Base-by-base conservation (phyloP, 2,888 invertebrate genomes). In the Corbicula japonica region DNA sequence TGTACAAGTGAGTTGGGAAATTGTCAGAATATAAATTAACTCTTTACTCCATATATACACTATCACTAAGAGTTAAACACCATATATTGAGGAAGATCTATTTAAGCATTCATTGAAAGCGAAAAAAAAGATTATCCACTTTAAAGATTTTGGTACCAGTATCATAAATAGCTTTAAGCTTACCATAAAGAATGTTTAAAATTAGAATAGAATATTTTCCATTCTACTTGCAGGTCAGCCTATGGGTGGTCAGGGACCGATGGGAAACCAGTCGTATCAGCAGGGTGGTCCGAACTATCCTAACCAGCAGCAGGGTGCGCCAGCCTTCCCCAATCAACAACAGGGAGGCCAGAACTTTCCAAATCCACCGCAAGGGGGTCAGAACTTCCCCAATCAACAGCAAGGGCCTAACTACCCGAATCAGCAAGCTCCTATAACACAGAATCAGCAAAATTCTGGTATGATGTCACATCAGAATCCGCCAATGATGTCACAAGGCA, bases 381-480 rank as follows among this genome's bases (percentile, higher is more conserved):
- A 70, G 50, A 56, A 34, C n/a, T 56, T 56, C 21, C 56, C 56
- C 18, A 56, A 34, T 56, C 56, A 56, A 10, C 56, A 44, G 56
- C 78, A 73, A 35, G 73, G 73, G 32, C 66, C 73, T 63, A 86
- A 71, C 30, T 87, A 76, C 60, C 76, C 73, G 2, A 84, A 83
- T 69, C 87, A 84, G 71, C 83, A 85, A 52, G 78, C 61, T n/a
- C 68, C 77, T 5, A 84, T 86, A 81, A 32, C 80, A 44, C 77
- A 77, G 32, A 72, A 46, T 30, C 75, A 61, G 54, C 80, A 75
- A 48, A 75, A 68, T 38, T 79, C 76, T 41, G 71, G 72, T 12
- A 81, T 84, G 84, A 78, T 84, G 44, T 72, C 81, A 35, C 86
- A 83, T 12, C 70, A 81, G 38, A 76, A 83, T 65, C 85, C 81